Percentiles rank a stretch among this genome's conserved stretches.
Conservation (phyloP, 2,113 vertebrate species). For the Daubentonia madagascariensis region DNA sequence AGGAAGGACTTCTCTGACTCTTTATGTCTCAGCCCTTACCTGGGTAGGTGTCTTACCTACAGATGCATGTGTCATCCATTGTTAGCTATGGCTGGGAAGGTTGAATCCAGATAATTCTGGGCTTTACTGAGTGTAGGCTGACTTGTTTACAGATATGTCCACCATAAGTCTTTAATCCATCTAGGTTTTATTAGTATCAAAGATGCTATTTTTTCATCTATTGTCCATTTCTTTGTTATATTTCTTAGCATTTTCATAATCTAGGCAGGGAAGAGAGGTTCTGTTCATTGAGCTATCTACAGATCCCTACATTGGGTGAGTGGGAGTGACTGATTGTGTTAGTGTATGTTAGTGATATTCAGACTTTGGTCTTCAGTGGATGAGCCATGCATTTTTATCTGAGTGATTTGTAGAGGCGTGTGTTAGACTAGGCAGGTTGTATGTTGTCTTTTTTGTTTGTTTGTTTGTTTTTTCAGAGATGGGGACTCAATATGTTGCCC, state of each 20-base stretch:
- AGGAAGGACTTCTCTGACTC: background rate
- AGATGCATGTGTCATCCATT: background rate
- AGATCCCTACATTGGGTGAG: background rate
- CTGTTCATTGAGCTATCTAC: background rate
- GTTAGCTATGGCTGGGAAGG: background rate
- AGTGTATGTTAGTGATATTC: rapidly evolving
- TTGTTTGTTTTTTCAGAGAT: too few relatives aligned
- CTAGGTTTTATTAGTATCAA: background rate
- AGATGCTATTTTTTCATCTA: background rate
- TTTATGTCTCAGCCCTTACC: too few relatives aligned
- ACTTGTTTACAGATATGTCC: background rate
- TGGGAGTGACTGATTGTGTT: too few relatives aligned
- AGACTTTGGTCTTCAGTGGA: background rate
- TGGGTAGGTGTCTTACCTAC: background rate
- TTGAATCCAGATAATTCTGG: background rate
- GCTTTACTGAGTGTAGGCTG: background rate
- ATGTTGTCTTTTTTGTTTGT: too few relatives aligned
- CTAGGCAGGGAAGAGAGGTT: background rate
- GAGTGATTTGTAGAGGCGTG: background rate
- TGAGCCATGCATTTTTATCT: background rate
- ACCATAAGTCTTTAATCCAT: background rate
- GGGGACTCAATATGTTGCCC: too few relatives aligned
- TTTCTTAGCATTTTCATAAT: background rate
- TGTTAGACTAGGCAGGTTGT: background rate
- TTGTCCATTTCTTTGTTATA: background rate